Evolutionary conservation across 1,140 invertebrate genomes (phyloP), one percentile per base, ranked within the genome.

Genomic region (Chlorops oryzae): DNA sequence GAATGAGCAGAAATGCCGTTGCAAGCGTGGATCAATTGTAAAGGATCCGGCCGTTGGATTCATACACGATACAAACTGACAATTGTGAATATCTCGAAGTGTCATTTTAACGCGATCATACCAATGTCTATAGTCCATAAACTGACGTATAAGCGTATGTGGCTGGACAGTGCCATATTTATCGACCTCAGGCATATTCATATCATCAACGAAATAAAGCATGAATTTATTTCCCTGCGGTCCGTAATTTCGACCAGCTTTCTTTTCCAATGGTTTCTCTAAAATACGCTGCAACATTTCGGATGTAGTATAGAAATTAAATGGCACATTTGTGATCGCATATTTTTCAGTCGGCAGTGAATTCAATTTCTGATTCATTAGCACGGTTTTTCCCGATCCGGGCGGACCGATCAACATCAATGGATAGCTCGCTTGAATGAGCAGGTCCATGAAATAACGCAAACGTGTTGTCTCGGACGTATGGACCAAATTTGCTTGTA

Each of bases 101-200:
- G 82, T 80, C 40, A 96, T 75, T 66, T 95, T 96, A 3, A 78
- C 73, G 46, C 93, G 75, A 67, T 96, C 92, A 60, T 88, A 87
- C 81, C 81, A 96, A 74, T 96, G 93, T 52, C 80, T 81, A 69
- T 96, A 96, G 73, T 96, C 91, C 77, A 97, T 83, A 67, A 92
- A 90, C 65, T 97, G 91, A 17, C 92, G 76, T 40, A 96, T 88
- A 0, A 96, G 74, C 0, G 92, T 96, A 64, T 96, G 93, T 0
- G 93, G 90, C 65, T 95, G 92, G 1, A 96, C 92, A 1, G 94
- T 96, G 38, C 89, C 91, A 63, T 96, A 96, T 50, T 80, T 81
- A 73, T 96, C 93, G 1, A 96, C 90, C 78, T 94, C 90, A 3
- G 93, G 93, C 92, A 96, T 96, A 74, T 96, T 97, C 81, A 96